Base-by-base conservation (phyloP, 30 jellyfish, hydroid and myxozoan species). In the Cassiopea andromeda region DNA sequence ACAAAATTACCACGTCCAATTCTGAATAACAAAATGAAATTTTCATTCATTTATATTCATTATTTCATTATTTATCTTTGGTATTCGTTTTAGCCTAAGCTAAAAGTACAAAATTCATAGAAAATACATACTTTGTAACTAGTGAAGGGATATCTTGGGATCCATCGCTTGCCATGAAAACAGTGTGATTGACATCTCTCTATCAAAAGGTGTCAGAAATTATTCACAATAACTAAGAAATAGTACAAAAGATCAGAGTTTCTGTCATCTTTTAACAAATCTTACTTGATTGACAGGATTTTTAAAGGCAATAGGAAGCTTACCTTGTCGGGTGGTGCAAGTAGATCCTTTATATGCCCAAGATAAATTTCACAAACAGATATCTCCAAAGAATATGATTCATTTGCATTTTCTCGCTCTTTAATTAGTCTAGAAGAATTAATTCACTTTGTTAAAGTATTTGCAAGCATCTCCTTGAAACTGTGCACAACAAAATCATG, bases 91-190 rank as follows among this genome's bases (percentile, higher is more conserved):
- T 27, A 27, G 38, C 38, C 38, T 27, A 27, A 27, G 38, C 38
- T 27, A 27, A 27, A 27, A 27, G 38, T 27, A 27, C 38, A 27
- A 27, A 27, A 27, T 27, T 27, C 38, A 44, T 73, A 82, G 18
- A 1, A 17, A 76, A 48, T 50, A 38, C 97, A 44, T 93, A 93
- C 98, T 83, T 87, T 46, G 98, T 83, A 64, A 81, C 91, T 12
- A 93, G 90, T 7, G 98, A 87, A 5, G 98, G 98, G 17, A 93
- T 88, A 47, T 93, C 98, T 83, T 93, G 98, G 8, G 98, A 87
- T 2, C 98, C 98, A 79, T 93, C 98, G 75, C 87, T 85, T 17
- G 98, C 97, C 93, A 94, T 93, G 73, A 93, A 93, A 16, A 93
- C 98, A 50, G 44, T 80, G 57, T 93, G 98, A 50, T 93, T 93